Evolutionary conservation across 2,888 invertebrate species (phyloP), one percentile per base, ranked within the genome.

Genomic region (Agrotis puta): DNA sequence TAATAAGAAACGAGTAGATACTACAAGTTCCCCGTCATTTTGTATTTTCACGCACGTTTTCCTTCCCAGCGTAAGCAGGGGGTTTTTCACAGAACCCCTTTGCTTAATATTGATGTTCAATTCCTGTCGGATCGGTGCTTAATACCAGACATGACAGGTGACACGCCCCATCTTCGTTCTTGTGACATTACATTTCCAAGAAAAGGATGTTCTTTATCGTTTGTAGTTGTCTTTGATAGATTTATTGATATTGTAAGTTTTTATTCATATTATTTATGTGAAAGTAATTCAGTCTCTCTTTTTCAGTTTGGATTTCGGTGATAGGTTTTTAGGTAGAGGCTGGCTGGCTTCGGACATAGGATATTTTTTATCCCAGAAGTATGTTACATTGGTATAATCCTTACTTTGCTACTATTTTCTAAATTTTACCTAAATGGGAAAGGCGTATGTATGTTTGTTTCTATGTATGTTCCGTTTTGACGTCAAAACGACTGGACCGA

Each of bases 81-180:
- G 39, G 24, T 24, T 48, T 56, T 33, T 27, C 39, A 0, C 6
- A 27, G 58, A 65, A 45, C 50, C 51, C 39, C 74, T 57, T 57
- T 57, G 18, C 7, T 57, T 47, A 62, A 69, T 16, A 69, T 51
- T 50, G 45, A 18, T 54, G 39, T 14, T 74, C 74, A 50, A 61
- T 59, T 74, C 67, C 43, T 59, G 67, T 24, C 54, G 43, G 45
- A 51, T 74, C 50, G 56, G 50, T 57, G 50, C 33, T 51, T 74
- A 74, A 67, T 74, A 24, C 50, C 68, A 51, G 7, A 18, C 39
- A 66, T 66, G 66, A 77, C 77, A 66, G 54, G 47, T 61, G 77
- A 18, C 43, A 47, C 22, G 39, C 63, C 63, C 43, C 50, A 43
- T 48, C 58, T 13, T 20, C 27, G 50, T 51, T 76, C 18, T 58